These are phyloP conservation scores for Halichondria panicea DNA, from an alignment of 37 sponge, comb jelly and placozoan species.

Conservation along the genomic window DNA sequence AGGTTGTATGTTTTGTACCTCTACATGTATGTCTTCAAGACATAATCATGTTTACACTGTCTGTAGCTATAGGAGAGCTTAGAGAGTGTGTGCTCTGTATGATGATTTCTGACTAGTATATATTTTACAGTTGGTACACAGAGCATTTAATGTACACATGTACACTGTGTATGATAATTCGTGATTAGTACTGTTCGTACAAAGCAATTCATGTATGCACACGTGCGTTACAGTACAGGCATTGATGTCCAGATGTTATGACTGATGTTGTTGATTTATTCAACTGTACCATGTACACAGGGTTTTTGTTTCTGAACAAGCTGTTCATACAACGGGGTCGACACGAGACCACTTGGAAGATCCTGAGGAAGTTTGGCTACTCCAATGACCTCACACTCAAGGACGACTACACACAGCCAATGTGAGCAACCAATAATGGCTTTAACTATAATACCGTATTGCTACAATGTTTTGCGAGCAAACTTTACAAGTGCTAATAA, in stretches of 20 bases:
- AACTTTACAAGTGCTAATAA: no score
- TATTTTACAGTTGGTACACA: no score
- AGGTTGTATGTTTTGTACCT: background rate
- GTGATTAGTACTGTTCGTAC: background rate
- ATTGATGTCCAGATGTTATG: background rate
- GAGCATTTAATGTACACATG: no score
- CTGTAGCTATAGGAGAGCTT: no score
- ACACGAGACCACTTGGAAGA: conserved; percentile 99
- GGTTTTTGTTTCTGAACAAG: conserved; percentile 95
- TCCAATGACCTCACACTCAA: conserved; percentile 79
- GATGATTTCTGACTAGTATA: no score
- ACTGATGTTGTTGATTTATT: background rate
- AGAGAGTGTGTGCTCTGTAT: no score
- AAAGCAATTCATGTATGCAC: background rate
- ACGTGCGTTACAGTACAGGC: background rate
- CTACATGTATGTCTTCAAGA: background rate
- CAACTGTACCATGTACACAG: conserved; percentile 30
- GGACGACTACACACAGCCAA: conserved; percentile 77
- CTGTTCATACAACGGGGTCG: conserved; percentile 93
- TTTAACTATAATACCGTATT: background rate
- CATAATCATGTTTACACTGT: no score
- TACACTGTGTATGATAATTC: background rate
- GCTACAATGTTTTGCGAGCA: background rate
- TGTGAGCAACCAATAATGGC: conserved; percentile 29
- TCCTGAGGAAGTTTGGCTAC: conserved; percentile 95